Base-by-base conservation (phyloP, 2,113 vertebrate species). In the Gallinago jamesoni region DNA sequence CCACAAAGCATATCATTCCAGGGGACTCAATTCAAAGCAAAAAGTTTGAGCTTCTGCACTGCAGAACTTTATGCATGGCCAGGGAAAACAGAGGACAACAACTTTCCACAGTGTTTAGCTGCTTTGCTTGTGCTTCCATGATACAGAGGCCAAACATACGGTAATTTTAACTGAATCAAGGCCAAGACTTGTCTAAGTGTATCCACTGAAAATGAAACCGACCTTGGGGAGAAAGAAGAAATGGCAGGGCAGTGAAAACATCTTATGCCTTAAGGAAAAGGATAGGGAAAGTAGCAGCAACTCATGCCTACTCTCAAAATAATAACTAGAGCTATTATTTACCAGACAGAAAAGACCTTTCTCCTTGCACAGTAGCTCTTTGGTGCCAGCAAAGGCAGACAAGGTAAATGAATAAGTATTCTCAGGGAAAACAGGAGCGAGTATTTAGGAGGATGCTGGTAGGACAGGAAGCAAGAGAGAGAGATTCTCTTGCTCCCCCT, bases 81-180 rank as follows among this genome's bases (percentile, higher is more conserved):
- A 97, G 97, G 90, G 97, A 97, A 98, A 98, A 97, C 95, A 97
- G 86, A 95, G 89, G 96, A 97, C 95, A 97, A 95, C 96, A 96
- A 97, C 88, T 98, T 98, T 97, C 96, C 97, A 97, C 96, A 97
- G 97, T 87, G 91, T 97, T 96, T 98, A 96, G 97, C 95, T 94
- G 91, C 95, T 97, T 95, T 67, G 33, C 79, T 73, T 90, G 55
- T 93, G 73, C 95, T 97, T 97, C 97, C 96, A 96, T 87, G 64
- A 91, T 92, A 89, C 94, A 92, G 92, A 87, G 50, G 87, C 95
- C 95, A 97, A 97, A 82, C 30, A 93, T 79, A 93, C 53, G 47
- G 89, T 59, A 95, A 92, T 96, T 98, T 97, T 96, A 93, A 91
- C 80, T 94, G 88, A 97, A 96, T 63, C 90, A 35, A 91, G 25